Evolutionary conservation across 2,888 invertebrate genomes (phyloP), one percentile per base, ranked within the genome.

Genomic region (Girardia tigrina): DNA sequence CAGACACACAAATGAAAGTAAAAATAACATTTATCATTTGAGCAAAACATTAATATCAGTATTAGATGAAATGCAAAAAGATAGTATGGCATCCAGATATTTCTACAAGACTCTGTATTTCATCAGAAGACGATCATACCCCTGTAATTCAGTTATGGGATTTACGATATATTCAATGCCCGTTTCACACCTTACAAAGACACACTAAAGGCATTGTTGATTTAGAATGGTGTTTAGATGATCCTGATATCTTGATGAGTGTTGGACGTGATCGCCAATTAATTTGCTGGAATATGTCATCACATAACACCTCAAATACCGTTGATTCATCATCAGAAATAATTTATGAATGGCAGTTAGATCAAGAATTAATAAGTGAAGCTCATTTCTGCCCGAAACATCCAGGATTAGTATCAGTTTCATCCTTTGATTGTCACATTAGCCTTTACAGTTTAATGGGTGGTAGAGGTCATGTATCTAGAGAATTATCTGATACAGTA

Each of bases 131-230:
- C 82, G 94, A 95, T 85, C 90, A 90, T 82, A 88, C 89, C 6
- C 94, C 94, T 0, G 89, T 92, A 36, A 89, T 94, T 72, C 93
- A 95, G 85, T 85, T 94, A 23, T 95, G 94, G 94, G 94, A 95
- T 84, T 86, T 95, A 75, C 87, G 94, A 82, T 93, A 89, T 84
- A 91, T 91, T 14, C 90, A 90, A 0, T 89, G 91, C 0, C 91
- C 91, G 0, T 85, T 91, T n/a, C 90, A 90, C 84, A 87, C 87
- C 0, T 84, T 94, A 77, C 91, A 92, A 82, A 90, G 90, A 29
- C 94, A 95, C 85, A 88, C 36, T 80, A 87, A 92, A 79, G 95
- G 94, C 42, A 89, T 94, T 75, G 85, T 93, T 80, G 89, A 91
- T 0, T 86, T 94, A 82, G 90, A 92, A 0, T 94, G 94, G 94